Percentiles rank a stretch among this genome's conserved stretches.
These are phyloP conservation scores for Drosophila nigritarsus DNA, from an alignment of 2,888 invertebrate species.

Conservation along the genomic window DNA sequence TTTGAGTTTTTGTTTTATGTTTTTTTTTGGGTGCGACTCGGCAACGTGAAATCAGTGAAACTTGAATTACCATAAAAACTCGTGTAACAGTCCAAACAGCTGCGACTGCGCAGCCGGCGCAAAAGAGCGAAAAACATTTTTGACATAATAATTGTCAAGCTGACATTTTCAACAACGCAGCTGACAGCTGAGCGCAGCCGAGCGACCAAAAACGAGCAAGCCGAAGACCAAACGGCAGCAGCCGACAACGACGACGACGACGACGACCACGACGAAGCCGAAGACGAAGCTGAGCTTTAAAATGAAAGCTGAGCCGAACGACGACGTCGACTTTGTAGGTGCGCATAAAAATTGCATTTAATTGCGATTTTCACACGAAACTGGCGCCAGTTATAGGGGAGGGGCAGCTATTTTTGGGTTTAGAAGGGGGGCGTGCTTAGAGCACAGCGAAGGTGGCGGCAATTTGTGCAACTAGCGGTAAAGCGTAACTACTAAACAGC, in stretches of 20 bases:
- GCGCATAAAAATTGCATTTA: slow-evolving; percentile 82
- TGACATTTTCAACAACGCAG: slow-evolving; percentile 82
- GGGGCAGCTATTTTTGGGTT: background rate
- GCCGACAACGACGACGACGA: slow-evolving; percentile 28
- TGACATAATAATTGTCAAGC: slow-evolving; percentile 83
- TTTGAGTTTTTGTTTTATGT: slow-evolving; percentile 32
- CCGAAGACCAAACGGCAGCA: slow-evolving; percentile 7
- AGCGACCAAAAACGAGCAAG: slow-evolving; percentile 20
- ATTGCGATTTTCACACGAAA: slow-evolving; percentile 84
- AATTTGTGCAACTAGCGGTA: slow-evolving; percentile 80
- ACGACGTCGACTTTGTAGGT: slow-evolving; percentile 62
- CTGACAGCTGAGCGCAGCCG: slow-evolving; percentile 74
- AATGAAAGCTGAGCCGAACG: slow-evolving; percentile 67
- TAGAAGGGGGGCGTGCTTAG: background rate
- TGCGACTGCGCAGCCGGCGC: slow-evolving; percentile 67
- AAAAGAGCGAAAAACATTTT: slow-evolving; percentile 63
- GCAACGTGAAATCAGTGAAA: slow-evolving; percentile 76
- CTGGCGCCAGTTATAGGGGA: slow-evolving; percentile 57
- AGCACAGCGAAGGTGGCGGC: slow-evolving; percentile 35
- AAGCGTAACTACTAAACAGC: slow-evolving; percentile 78
- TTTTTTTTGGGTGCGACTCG: slow-evolving; percentile 68
- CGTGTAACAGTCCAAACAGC: slow-evolving; percentile 78
- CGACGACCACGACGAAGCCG: slow-evolving; percentile 9
- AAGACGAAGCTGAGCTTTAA: slow-evolving; percentile 30
- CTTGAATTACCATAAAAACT: slow-evolving; percentile 80